Evolutionary conservation across 2,797 vertebrate species (phyloP).

Genomic region (Sebastolobus alascanus): DNA sequence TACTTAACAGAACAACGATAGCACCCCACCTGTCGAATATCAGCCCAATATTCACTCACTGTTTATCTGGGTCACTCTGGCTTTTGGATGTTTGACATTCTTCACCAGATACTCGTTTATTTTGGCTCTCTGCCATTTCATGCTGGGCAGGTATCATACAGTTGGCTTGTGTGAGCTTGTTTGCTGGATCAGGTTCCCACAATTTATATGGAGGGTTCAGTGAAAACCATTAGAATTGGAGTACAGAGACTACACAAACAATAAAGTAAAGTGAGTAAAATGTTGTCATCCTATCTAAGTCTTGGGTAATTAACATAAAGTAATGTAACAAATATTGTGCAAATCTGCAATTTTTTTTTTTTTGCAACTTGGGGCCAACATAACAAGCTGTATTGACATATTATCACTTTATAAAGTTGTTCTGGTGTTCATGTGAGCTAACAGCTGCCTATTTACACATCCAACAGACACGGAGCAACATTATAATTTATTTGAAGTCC

Average conservation of each 20-base stretch:
- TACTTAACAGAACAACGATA: not conserved
- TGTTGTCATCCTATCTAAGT: not conserved
- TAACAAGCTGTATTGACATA: not conserved
- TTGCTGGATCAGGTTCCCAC: conserved; percentile 47
- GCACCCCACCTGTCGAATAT: not conserved
- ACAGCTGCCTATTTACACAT: too few species aligned
- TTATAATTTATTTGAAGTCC: too few species aligned
- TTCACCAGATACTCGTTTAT: conserved; percentile 11
- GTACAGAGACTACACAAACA: not conserved
- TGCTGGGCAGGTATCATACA: conserved; percentile 23
- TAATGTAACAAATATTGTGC: not conserved
- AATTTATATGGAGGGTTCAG: conserved; percentile 27
- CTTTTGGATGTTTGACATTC: conserved; percentile 29
- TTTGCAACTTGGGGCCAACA: not conserved
- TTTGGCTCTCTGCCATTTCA: conserved; percentile 36
- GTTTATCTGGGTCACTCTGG: conserved; percentile 41
- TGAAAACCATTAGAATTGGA: not conserved
- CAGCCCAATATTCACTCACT: not conserved
- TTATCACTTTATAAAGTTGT: too few species aligned
- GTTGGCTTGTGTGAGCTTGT: conserved; percentile 34
- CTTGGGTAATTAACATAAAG: not conserved
- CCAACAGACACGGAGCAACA: too few species aligned
- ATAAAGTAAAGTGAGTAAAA: not conserved
- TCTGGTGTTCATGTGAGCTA: too few species aligned
- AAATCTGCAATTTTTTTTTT: not conserved